Evolutionary conservation across 2,113 vertebrate genomes (phyloP), one percentile per base, ranked within the genome.

Genomic region (Procavia capensis): DNA sequence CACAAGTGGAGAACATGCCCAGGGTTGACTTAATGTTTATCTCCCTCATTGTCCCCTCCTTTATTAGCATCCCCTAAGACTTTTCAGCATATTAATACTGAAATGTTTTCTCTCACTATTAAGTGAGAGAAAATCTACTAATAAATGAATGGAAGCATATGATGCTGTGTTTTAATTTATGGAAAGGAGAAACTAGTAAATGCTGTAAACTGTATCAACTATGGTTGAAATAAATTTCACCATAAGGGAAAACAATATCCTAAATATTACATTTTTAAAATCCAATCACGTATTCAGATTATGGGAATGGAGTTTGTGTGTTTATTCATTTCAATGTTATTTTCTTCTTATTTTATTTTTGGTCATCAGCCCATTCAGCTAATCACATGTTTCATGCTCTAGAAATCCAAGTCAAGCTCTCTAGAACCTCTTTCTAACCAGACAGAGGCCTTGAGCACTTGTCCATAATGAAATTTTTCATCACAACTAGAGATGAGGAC

Each of bases 261-360:
- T 34, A 85, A 61, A 5, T 43, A 6, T 59, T 43, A 70, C 7
- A 43, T 91, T 24, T n/a, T 47, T 83, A 47, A 86, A 82, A 70
- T 4, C 6, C 8, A 43, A 34, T 75, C 7, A 88, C 20, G 22
- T 76, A 64, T 84, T 70, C 36, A 19, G 39, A 59, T 39, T 2
- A 22, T n/a, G 14, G 64, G 43, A 39, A 72, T 24, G 4, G 31
- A 11, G 4, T 57, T 34, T 85, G n/a, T 79, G 34, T 68, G 82
- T 83, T 29, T 47, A 70, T 76, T 84, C n/a, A 66, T 90, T n/a
- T 87, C 50, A 41, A 31, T 59, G 29, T 50, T n/a, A 9, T 43
- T 94, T 79, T 83, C 82, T 57, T 94, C 79, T 83, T 85, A 45
- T 63, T 88, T 85, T 83, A n/a, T 91, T 89, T 61, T 47, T 93